Conservation (phyloP, 2,797 vertebrate genomes). For the Falco peregrinus region DNA sequence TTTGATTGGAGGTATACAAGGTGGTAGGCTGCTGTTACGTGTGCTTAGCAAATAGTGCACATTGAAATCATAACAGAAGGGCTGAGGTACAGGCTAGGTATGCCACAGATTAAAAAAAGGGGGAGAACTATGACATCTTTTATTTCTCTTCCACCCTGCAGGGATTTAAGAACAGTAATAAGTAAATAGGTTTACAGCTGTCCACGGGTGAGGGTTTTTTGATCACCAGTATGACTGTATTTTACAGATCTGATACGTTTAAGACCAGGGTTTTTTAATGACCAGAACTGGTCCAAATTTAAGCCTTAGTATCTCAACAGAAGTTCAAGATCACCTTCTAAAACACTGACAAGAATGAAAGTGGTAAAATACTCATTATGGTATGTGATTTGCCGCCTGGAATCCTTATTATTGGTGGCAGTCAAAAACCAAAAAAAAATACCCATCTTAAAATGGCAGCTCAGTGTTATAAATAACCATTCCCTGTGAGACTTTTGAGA, state of each 20-base stretch:
- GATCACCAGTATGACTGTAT: neutral
- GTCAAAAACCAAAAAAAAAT: conserved; percentile 21
- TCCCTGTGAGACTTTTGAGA: conserved; percentile 57
- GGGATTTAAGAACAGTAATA: conserved; percentile 42
- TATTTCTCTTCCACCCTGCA: conserved; percentile 38
- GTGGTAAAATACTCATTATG: neutral
- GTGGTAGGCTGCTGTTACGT: conserved; percentile 36
- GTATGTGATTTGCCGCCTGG: conserved; percentile 34
- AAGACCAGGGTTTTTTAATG: neutral
- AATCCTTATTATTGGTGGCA: conserved; percentile 40
- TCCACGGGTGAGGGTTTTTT: neutral
- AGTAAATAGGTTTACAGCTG: conserved; percentile 20
- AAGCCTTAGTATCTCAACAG: neutral
- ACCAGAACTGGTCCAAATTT: neutral
- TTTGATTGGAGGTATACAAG: conserved; percentile 55
- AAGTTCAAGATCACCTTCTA: neutral
- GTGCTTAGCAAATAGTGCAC: neutral
- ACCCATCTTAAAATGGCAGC: conserved; percentile 34
- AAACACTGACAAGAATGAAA: neutral
- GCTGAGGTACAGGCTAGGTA: conserved; percentile 1
- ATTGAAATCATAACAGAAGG: conserved; percentile 30
- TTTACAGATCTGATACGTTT: neutral
- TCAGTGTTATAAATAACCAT: conserved; percentile 32
- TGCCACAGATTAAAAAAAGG: neutral
- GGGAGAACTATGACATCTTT: neutral